Evolutionary conservation across 2,797 vertebrate genomes (phyloP), one percentile per base, ranked within the genome.

Genomic region (Glyptemys insculpta): DNA sequence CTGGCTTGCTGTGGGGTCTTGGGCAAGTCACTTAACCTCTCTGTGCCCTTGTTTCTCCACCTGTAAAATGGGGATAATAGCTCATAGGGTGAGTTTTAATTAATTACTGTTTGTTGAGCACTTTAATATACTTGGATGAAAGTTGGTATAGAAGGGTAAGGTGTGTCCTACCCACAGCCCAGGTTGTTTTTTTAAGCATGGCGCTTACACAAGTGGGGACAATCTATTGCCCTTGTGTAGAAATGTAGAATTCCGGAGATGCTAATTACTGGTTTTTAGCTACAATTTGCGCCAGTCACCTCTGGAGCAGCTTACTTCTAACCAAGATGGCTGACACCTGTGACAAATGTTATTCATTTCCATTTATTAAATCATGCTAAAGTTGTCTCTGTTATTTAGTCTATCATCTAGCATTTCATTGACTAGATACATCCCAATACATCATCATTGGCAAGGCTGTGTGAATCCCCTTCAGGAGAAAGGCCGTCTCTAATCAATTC

Each of bases 211-310:
- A 87, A 78, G 52, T 49, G 65, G 47, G 83, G 62, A 47, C 76
- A 3, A 0, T 53, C 41, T 68, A 37, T 62, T n/a, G 62, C 5
- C 0, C 21, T 53, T 19, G 52, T 81, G 76, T 44, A 85, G 14
- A 57, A 86, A 27, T 47, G 52, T 80, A 37, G 59, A 12, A 49
- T 86, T 89, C 81, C 90, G 74, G 82, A 50, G 59, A 82, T 52
- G 79, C 92, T 97, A 94, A 97, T 97, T 95, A 52, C 85, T 44
- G 91, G 54, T 96, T 96, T 97, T 97, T 92, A 96, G 57, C 91
- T 85, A 92, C 95, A 94, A 90, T 96, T 96, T 85, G 89, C 31
- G 87, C 89, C 81, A 0, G 0, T 90, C 86, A 97, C 97, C 96
- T 91, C 89, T 83, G 72, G 72, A 86, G 85, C 72, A 78, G 72